These are phyloP conservation scores for Ramphastos sulfuratus DNA, from an alignment of 2,113 vertebrate genomes.

Conservation along the genomic window DNA sequence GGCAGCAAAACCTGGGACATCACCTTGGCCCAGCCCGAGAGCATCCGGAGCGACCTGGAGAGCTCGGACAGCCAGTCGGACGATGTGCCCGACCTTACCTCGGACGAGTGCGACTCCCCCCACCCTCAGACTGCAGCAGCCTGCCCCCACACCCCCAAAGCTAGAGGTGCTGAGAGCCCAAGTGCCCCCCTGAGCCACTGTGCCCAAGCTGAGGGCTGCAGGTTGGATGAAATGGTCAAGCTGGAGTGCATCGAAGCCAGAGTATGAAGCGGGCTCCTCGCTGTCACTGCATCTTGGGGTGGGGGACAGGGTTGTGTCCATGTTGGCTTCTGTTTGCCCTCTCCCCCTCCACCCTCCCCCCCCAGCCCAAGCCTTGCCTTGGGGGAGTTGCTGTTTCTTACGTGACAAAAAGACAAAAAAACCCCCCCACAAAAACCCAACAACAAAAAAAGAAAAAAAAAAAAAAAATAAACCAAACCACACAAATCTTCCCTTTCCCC, in stretches of 20 bases:
- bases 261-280: constrained; percentile 64
- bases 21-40: constrained; percentile 95
- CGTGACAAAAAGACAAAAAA: not conserved
- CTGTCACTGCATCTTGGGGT: constrained; percentile 36
- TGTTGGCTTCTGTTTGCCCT: constrained; percentile 37
- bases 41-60: constrained; percentile 97
- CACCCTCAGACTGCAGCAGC: constrained; percentile 71
- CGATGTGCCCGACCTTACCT: constrained; percentile 94
- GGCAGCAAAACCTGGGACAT: constrained; percentile 84
- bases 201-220: constrained; percentile 72
- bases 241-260: constrained; percentile 78
- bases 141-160: constrained; percentile 66
- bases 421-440: no score
- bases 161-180: constrained; percentile 77
- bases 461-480: not conserved
- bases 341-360: constrained; percentile 23
- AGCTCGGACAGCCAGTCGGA: constrained; percentile 98
- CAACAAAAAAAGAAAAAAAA: no score
- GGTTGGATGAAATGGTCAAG: constrained; percentile 66
- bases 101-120: constrained; percentile 93
- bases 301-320: not conserved
- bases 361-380: not conserved
- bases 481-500: not conserved
- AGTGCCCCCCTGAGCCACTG: constrained; percentile 79
- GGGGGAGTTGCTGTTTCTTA: constrained; percentile 72